phyloP scores from a whole-genome alignment of 2,113 vertebrate genomes.

The Actenoides lindsayi region DNA sequence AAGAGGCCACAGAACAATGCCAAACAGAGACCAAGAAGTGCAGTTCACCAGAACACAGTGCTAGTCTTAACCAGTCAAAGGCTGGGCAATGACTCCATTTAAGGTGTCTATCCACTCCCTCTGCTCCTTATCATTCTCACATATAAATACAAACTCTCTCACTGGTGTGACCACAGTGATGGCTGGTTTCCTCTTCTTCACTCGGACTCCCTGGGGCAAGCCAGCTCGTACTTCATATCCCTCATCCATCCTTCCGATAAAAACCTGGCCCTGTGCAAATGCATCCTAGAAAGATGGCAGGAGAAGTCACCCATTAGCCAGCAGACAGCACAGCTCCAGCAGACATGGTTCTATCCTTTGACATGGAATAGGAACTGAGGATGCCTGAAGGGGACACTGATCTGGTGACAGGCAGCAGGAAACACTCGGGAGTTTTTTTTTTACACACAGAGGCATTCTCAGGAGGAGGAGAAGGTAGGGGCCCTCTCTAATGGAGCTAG shows the following conservation, averaged over 20 bases:
- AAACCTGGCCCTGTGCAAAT: slow-evolving; percentile 85
- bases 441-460: background rate
- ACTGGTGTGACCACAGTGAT: slow-evolving; percentile 81
- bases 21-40: background rate
- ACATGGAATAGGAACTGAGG: background rate
- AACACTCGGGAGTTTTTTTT: background rate
- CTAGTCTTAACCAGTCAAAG: slow-evolving; percentile 78
- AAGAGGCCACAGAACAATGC: background rate
- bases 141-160: slow-evolving; percentile 87
- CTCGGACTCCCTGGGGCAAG: slow-evolving; percentile 71
- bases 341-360: background rate
- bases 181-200: slow-evolving; percentile 85
- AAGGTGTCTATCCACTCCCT: slow-evolving; percentile 87
- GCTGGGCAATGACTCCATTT: slow-evolving; percentile 75
- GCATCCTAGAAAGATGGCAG: slow-evolving; percentile 80
- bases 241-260: slow-evolving; percentile 81
- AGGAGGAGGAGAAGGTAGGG: background rate
- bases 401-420: background rate
- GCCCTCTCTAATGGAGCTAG: background rate
- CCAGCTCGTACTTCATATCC: slow-evolving; percentile 82
- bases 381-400: fast-evolving
- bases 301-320: background rate
- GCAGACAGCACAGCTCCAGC: background rate
- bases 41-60: slow-evolving; percentile 57
- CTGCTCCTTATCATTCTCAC: slow-evolving; percentile 85